Evolutionary conservation across 2,113 vertebrate species (phyloP).

Genomic region (Mustela nigripes): DNA sequence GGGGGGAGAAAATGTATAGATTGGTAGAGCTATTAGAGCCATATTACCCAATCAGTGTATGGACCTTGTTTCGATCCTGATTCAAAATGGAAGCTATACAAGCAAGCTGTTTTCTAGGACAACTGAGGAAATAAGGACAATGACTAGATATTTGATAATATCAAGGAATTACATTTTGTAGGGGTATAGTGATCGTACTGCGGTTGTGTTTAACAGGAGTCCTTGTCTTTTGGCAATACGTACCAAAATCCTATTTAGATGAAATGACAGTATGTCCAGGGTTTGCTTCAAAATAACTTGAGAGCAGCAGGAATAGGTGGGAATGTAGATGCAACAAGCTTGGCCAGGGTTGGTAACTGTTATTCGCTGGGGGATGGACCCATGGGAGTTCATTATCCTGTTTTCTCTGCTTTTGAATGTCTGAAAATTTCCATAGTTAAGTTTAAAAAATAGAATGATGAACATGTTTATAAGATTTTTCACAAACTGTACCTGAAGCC

Average conservation of each 20-base stretch:
- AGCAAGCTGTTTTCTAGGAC: background rate
- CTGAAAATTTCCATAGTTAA: conserved; percentile 4
- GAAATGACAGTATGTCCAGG: background rate
- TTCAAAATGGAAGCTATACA: background rate
- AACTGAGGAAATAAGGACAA: background rate
- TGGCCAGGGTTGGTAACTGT: background rate
- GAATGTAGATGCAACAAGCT: background rate
- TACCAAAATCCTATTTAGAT: background rate
- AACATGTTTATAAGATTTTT: background rate
- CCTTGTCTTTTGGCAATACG: background rate
- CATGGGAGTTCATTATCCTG: background rate
- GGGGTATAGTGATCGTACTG: background rate
- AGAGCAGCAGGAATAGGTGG: background rate
- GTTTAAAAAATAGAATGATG: background rate
- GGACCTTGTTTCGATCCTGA: background rate
- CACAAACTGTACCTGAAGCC: background rate
- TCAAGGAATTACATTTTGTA: conserved; percentile 17
- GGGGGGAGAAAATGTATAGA: background rate
- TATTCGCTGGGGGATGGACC: background rate
- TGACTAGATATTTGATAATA: background rate
- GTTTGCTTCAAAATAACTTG: conserved; percentile 4
- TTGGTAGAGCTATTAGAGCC: background rate
- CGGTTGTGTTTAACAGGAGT: conserved; percentile 8
- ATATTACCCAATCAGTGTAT: background rate
- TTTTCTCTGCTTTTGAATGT: background rate